Conservation (phyloP, 2,888 invertebrate species). For the Pycnomerus fuliginosus region DNA sequence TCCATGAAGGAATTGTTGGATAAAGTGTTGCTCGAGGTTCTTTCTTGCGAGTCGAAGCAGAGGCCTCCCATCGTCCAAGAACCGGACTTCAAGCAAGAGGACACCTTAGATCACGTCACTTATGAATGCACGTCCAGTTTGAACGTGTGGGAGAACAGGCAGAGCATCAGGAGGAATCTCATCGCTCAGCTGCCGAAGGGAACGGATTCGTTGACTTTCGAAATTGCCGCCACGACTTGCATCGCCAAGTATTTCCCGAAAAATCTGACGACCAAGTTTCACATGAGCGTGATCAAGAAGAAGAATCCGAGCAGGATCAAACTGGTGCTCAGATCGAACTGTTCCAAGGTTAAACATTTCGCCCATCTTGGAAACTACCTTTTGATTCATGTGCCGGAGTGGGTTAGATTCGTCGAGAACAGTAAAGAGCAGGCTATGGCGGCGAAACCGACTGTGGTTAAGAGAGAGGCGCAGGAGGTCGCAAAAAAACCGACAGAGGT, state of each 20-base stretch:
- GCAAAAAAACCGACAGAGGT: too few relatives aligned
- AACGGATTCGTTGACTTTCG: conserved; percentile 4
- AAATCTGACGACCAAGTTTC: background rate
- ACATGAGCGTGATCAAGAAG: conserved; percentile 1
- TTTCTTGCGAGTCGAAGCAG: background rate
- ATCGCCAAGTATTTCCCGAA: conserved; percentile 10
- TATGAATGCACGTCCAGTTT: background rate
- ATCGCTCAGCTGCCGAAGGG: conserved; percentile 1
- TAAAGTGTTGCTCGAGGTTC: background rate
- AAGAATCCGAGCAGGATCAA: conserved; percentile 1
- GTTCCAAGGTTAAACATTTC: too few relatives aligned
- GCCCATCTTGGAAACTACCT: too few relatives aligned
- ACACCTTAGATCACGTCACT: background rate
- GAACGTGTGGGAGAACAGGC: conserved; percentile 7
- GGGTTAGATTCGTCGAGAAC: too few relatives aligned
- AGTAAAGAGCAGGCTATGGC: too few relatives aligned
- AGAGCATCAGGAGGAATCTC: conserved; percentile 13
- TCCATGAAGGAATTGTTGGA: background rate
- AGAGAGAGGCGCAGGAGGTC: too few relatives aligned
- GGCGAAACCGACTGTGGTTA: too few relatives aligned
- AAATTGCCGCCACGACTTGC: conserved; percentile 12
- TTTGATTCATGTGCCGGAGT: too few relatives aligned
- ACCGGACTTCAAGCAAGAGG: background rate
- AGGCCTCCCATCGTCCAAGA: background rate
- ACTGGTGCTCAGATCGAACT: background rate